phyloP scores from a whole-genome alignment of 2,797 vertebrate genomes.

The Arctocebus calabarensis region DNA sequence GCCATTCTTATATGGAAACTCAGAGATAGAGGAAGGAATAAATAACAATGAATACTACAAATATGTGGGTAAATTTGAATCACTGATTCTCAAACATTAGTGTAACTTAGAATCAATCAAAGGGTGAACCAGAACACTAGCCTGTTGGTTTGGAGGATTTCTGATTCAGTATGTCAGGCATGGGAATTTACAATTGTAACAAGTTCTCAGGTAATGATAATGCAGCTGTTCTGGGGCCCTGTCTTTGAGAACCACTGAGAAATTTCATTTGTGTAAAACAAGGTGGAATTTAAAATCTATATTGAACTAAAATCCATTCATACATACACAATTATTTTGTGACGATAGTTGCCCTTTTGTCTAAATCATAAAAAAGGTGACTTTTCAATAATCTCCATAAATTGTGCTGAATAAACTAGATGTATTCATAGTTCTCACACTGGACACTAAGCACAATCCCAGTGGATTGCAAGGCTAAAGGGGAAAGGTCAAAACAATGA shows the following conservation, averaged over 20 bases:
- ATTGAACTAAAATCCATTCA: background rate
- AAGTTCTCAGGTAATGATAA: background rate
- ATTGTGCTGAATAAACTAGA: background rate
- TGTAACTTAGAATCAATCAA: background rate
- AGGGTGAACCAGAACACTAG: background rate
- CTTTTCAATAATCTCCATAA: background rate
- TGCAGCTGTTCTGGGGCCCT: background rate
- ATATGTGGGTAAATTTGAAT: background rate
- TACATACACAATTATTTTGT: background rate
- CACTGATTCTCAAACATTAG: background rate
- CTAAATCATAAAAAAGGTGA: background rate
- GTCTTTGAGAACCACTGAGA: background rate
- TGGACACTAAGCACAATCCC: background rate
- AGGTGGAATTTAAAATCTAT: background rate
- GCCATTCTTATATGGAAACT: background rate
- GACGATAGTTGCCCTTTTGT: background rate
- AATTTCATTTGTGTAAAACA: background rate
- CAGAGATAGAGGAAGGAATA: background rate
- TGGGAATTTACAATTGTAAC: background rate
- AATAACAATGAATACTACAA: background rate
- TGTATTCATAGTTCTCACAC: background rate
- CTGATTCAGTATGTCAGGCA: background rate
- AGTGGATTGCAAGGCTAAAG: background rate
- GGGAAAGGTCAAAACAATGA: background rate
- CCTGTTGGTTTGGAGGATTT: background rate